A percentile compares a stretch with the other conserved stretches of the same genome.
These are phyloP conservation scores for Ceratotherium simum DNA, from an alignment of 2,113 vertebrate species.

Conservation along the genomic window DNA sequence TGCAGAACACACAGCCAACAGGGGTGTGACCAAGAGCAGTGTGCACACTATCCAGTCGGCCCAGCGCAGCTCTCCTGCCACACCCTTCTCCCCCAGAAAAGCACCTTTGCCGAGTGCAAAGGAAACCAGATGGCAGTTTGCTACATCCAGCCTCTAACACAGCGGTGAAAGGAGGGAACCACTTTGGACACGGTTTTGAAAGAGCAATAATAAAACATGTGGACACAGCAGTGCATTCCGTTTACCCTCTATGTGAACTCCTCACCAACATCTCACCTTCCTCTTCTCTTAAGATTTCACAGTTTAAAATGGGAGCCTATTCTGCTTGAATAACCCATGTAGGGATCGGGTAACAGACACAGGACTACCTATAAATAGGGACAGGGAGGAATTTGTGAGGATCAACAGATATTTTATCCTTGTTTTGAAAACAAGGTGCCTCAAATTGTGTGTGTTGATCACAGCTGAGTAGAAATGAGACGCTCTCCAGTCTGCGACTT, in stretches of 20 bases:
- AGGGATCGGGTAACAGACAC: background rate
- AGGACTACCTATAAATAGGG: constrained; percentile 48
- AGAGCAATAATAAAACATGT: too few relatives aligned
- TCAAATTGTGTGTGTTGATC: constrained; percentile 65
- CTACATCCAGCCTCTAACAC: background rate
- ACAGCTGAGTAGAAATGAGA: constrained; percentile 53
- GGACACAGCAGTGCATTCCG: too few relatives aligned
- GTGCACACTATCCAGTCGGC: constrained; percentile 26
- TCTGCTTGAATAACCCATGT: background rate
- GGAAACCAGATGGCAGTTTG: background rate
- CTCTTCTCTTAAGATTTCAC: background rate
- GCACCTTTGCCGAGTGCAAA: constrained; percentile 42
- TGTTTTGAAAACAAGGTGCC: constrained; percentile 65
- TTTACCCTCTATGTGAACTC: background rate
- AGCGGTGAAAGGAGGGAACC: background rate
- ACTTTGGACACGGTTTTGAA: background rate
- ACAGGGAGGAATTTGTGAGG: constrained; percentile 44
- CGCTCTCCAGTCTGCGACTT: constrained; percentile 56
- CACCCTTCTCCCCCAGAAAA: constrained; percentile 52
- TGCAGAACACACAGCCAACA: background rate
- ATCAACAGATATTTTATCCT: background rate
- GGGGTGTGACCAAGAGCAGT: constrained; percentile 18
- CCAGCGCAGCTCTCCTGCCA: background rate
- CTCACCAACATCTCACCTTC: background rate
- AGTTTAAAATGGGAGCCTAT: background rate